Base-by-base conservation (phyloP, 1,140 invertebrate genomes). In the Ladona fulva region DNA sequence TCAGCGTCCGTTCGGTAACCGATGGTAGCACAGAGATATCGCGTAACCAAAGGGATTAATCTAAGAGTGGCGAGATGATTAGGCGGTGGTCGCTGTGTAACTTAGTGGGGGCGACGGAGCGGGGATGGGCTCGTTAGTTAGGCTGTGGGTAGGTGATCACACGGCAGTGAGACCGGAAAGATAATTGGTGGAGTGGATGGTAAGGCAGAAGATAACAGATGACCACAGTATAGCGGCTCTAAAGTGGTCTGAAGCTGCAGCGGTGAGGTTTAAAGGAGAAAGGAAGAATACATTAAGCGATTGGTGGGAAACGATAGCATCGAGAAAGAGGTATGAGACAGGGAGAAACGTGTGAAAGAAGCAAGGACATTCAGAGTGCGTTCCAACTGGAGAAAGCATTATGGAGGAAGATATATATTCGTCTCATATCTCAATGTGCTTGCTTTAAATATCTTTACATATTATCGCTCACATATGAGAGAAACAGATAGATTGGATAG, bases 131-230 rank as follows among this genome's bases (percentile, higher is more conserved):
- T 16, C n/a, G 52, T 16, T 19, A 22, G 52, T 16, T 16, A 66
- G 52, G 52, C 5, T 66, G 52, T 66, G 52, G 52, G 52, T 66
- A 19, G 52, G 52, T 12, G n/a, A 66, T 66, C n/a, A 66, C 52
- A 66, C 52, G 52, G 52, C 5, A 22, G 52, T 12, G 52, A 12
- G 52, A 19, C 44, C 10, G 44, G 44, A 10, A 52, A 66, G 52
- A 22, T 66, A 66, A 66, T 66, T 66, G 52, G 52, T 66, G 44
- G 44, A 52, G 44, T 52, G 52, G 52, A 66, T 66, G n/a, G 52
- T 19, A 22, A 66, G 52, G 52, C 52, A 12, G 5, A 19, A 22
- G 52, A 66, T 66, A 66, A 66, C 52, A 66, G 52, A 66, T 66
- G 52, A 66, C 52, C 52, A 66, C n/a, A 16, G 52, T 66, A 3